Evolutionary conservation across 1,140 invertebrate genomes (phyloP), one percentile per base, ranked within the genome.

Genomic region (Argopecten irradians): DNA sequence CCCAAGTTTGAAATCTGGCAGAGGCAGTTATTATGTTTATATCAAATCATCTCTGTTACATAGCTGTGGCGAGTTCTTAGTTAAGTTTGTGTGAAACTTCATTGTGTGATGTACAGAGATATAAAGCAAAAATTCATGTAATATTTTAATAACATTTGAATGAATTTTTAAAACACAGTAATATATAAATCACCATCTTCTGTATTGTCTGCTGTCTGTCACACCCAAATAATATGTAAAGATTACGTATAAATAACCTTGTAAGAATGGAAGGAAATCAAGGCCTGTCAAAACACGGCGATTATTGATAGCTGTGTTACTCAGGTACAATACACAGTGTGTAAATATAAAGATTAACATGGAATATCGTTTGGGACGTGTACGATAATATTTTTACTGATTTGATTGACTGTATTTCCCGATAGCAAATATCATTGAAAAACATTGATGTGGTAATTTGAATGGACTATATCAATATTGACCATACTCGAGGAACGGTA

Each of bases 381-480:
- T 28, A 71, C 28, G 55, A 71, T 71, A 71, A 71, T 71, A 71
- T 71, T 71, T 39, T 28, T n/a, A 71, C 55, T 28, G 55, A 71
- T 71, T 71, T n/a, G 55, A 28, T 71, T 71, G 55, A 28, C 55
- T 71, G 55, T 71, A 28, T 71, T 71, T 28, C 22, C 55, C n/a
- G 55, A 28, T 71, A 28, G n/a, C n/a, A 71, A 71, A 71, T 28
- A 71, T 71, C 55, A 28, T 71, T 28, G 22, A 71, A 28, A 71
- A 71, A 71, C 55, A 71, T 71, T 71, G 55, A n/a, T 71, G 55
- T 71, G n/a, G 55, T 71, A 71, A 71, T 71, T 71, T 71, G 55
- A n/a, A 71, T 71, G 22, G 55, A n/a, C 55, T 71, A 16, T n/a
- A 71, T 71, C 55, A 71, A 71, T 71, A 71, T 71, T 71, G 55